Conservation (phyloP, 2,888 invertebrate species). For the Copidosoma aretas region DNA sequence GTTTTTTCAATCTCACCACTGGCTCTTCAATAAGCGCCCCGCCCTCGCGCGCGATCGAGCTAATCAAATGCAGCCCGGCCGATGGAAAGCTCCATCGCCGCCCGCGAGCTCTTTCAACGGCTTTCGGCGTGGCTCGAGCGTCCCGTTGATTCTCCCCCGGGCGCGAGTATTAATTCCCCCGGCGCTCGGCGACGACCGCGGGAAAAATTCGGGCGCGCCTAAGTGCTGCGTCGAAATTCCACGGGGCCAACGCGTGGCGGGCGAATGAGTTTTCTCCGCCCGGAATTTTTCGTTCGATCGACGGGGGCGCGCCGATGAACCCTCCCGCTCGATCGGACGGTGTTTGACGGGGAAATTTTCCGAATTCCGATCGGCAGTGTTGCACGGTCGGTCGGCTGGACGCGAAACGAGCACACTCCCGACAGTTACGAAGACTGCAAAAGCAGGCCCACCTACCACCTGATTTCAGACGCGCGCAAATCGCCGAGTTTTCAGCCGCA, state of each 20-base stretch:
- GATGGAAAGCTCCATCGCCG: too few relatives aligned
- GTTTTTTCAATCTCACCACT: too few relatives aligned
- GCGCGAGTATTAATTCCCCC: not conserved
- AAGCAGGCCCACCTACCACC: too few relatives aligned
- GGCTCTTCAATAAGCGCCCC: too few relatives aligned
- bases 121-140: not conserved
- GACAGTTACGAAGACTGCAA: too few relatives aligned
- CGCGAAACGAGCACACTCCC: too few relatives aligned
- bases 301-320: not conserved
- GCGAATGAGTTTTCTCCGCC: not conserved
- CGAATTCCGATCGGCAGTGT: not conserved
- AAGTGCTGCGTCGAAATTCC: slow-evolving; percentile 8
- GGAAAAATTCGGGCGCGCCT: slow-evolving; percentile 21
- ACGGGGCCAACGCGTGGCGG: not conserved
- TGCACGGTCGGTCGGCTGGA: too few relatives aligned
- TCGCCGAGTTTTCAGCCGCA: not conserved
- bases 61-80: too few relatives aligned
- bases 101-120: too few relatives aligned
- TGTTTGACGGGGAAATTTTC: too few relatives aligned
- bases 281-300: not conserved
- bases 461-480: too few relatives aligned
- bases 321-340: not conserved
- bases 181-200: slow-evolving; percentile 5
- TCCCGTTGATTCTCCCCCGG: slow-evolving; percentile 5
- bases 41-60: too few relatives aligned